phyloP scores from a whole-genome alignment of 2,113 vertebrate genomes.

The Vanacampus margaritifer region DNA sequence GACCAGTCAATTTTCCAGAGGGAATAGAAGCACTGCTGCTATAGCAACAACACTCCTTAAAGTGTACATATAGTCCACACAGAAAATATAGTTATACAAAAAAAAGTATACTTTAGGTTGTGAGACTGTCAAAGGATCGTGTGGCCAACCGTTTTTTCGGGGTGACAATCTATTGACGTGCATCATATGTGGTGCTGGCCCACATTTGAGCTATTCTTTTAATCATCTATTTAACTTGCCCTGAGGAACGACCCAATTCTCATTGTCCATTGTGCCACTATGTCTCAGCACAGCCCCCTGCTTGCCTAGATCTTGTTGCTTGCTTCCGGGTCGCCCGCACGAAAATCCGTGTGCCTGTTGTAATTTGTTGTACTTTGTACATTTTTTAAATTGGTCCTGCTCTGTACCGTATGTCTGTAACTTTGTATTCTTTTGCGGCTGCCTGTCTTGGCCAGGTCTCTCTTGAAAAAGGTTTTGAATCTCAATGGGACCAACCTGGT shows the following conservation, averaged over 20 bases:
- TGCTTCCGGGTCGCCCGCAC: no score
- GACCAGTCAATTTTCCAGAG: conserved; percentile 23
- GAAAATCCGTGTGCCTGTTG: no score
- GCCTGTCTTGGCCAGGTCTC: no score
- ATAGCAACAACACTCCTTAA: conserved; percentile 24
- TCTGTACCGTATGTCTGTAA: no score
- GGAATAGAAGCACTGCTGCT: conserved; percentile 33
- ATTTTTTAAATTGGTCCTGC: no score
- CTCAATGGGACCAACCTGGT: no score
- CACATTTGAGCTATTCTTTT: conserved; percentile 47
- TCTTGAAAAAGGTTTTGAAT: no score
- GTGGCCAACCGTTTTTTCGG: conserved; percentile 28
- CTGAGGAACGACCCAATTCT: conserved; percentile 66
- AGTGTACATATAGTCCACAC: background rate
- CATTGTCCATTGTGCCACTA: conserved; percentile 39
- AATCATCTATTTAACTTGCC: conserved; percentile 66
- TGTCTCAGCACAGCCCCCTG: conserved; percentile 26
- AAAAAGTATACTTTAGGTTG: background rate
- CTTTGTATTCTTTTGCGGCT: no score
- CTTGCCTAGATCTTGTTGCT: conserved; percentile 30
- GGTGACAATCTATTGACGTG: conserved; percentile 7
- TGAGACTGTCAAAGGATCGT: background rate
- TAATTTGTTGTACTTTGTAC: no score
- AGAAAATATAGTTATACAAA: background rate
- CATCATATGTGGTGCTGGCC: conserved; percentile 24